Evolutionary conservation across 1,140 invertebrate genomes (phyloP).

Genomic region (Ceratina australensis): DNA sequence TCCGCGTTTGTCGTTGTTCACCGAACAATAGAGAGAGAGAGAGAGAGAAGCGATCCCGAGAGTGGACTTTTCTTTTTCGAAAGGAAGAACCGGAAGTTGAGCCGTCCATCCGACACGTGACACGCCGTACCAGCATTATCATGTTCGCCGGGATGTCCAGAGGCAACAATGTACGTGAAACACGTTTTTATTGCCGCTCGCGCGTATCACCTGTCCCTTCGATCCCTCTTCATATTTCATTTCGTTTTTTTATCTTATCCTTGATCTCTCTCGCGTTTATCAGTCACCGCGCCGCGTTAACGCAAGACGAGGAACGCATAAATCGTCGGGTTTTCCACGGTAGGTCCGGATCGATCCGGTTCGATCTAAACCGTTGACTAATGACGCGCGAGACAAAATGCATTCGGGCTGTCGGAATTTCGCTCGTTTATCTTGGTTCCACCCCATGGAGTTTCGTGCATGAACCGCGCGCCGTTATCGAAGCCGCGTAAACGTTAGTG

Average conservation of each 20-base stretch:
- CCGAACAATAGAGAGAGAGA: constrained; percentile 18
- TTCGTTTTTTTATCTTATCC: too few species aligned
- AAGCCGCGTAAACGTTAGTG: constrained; percentile 29
- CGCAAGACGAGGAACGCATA: neutral
- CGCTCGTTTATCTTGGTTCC: constrained; percentile 39
- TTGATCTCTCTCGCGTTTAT: too few species aligned
- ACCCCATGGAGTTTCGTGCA: constrained; percentile 39
- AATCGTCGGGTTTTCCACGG: neutral
- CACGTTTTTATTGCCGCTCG: constrained; percentile 38
- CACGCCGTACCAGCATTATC: constrained; percentile 57
- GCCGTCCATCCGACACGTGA: constrained; percentile 56
- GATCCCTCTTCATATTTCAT: neutral
- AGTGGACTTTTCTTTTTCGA: constrained; percentile 18
- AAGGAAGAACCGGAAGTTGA: constrained; percentile 27
- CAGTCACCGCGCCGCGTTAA: neutral
- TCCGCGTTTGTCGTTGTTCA: constrained; percentile 19
- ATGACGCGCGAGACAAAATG: constrained; percentile 30
- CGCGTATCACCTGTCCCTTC: neutral
- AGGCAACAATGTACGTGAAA: constrained; percentile 69
- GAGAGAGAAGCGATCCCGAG: constrained; percentile 20
- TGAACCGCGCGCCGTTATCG: constrained; percentile 30
- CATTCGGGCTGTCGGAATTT: constrained; percentile 28
- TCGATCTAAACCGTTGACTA: constrained; percentile 35
- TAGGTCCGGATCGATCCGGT: neutral
- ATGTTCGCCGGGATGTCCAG: constrained; percentile 67